A percentile compares a stretch with the other conserved stretches of the same genome.
These are phyloP conservation scores for Triplophysa rosa DNA, from an alignment of 2,113 vertebrate genomes.

Conservation along the genomic window DNA sequence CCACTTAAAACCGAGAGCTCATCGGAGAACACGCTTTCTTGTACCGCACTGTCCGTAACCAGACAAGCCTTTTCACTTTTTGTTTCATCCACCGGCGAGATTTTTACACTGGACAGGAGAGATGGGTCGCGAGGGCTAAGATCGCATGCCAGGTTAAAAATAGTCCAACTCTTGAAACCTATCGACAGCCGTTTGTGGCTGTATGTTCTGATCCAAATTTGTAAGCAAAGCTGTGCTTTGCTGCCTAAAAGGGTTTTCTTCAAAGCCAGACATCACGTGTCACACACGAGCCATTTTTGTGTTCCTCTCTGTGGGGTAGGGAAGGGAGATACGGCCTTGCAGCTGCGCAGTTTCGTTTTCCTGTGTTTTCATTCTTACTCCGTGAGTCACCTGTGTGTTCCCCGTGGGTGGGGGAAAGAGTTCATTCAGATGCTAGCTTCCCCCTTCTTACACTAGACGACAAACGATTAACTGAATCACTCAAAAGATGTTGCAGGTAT, in stretches of 20 bases:
- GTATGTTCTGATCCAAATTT: no score
- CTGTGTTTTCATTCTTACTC: constrained; percentile 58
- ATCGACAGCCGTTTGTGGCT: no score
- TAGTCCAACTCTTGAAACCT: no score
- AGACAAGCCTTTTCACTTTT: no score
- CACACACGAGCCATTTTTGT: neutral
- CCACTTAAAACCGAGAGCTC: constrained; percentile 37
- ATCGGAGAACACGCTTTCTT: constrained; percentile 5
- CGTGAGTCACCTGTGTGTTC: constrained; percentile 60
- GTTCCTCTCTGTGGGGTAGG: no score
- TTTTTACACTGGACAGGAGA: neutral
- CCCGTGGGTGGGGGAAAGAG: constrained; percentile 36
- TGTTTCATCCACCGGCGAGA: neutral
- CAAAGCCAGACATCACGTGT: constrained; percentile 1
- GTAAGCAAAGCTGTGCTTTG: no score
- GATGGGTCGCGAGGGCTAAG: no score
- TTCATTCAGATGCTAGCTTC: neutral
- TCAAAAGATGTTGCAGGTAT: no score
- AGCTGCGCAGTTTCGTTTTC: constrained; percentile 49
- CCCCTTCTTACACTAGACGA: neutral
- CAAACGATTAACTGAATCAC: neutral
- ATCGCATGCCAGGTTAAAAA: no score
- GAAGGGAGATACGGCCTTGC: neutral
- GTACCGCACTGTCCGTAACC: neutral
- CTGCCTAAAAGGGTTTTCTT: no score